Evolutionary conservation across 2,797 vertebrate species (phyloP).

Genomic region (Margarornis squamiger): DNA sequence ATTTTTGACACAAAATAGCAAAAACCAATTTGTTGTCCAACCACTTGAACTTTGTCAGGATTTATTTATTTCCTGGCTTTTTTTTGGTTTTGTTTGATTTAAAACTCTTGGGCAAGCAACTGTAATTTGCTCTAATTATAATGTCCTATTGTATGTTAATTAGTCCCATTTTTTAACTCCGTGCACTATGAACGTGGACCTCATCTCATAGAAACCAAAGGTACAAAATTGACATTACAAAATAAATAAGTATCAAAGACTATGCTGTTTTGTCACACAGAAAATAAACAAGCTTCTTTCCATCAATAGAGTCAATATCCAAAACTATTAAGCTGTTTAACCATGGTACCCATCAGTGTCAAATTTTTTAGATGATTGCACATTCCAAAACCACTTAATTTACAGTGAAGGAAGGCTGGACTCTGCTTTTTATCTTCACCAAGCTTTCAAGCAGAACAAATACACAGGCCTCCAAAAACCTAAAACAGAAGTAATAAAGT

Average conservation of each 20-base stretch:
- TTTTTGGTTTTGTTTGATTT: not conserved
- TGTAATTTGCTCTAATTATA: not conserved
- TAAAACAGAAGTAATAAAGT: conserved; percentile 37
- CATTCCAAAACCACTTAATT: conserved; percentile 17
- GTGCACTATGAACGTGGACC: not conserved
- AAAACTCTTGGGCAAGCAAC: not conserved
- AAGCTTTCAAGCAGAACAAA: conserved; percentile 42
- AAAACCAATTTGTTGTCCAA: not conserved
- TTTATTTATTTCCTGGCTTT: not conserved
- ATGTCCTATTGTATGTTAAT: not conserved
- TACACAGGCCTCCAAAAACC: conserved; percentile 20
- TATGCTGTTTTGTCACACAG: not conserved
- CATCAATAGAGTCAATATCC: not conserved
- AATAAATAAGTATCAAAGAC: not conserved
- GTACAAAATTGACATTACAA: not conserved
- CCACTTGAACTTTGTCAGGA: not conserved
- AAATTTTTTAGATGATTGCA: not conserved
- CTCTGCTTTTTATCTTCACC: conserved; percentile 30
- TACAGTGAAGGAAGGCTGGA: not conserved
- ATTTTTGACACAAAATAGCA: not conserved
- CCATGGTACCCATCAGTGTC: not conserved
- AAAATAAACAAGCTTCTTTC: not conserved
- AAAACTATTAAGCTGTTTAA: not conserved
- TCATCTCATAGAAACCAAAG: not conserved
- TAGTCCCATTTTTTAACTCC: not conserved